Conservation (phyloP, 2,797 vertebrate species). For the Coranthus polyacanthus region DNA sequence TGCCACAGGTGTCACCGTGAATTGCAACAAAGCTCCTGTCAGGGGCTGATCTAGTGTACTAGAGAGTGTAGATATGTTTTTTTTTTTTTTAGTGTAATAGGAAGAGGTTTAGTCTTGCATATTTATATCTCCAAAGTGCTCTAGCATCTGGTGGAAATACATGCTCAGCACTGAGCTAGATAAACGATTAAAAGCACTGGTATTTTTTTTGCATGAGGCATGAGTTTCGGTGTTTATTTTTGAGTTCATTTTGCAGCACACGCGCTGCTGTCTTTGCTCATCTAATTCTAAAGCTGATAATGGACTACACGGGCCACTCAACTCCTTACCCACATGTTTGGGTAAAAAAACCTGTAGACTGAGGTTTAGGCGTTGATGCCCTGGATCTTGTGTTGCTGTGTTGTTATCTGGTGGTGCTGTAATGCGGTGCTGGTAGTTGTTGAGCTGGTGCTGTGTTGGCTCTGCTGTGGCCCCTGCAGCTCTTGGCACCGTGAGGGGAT, state of each 20-base stretch:
- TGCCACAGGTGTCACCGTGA: constrained; percentile 47
- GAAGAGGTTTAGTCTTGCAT: constrained; percentile 26
- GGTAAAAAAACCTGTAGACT: constrained; percentile 7
- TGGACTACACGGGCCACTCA: neutral
- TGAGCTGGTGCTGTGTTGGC: constrained; percentile 23
- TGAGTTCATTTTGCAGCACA: constrained; percentile 32
- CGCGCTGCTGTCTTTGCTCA: constrained; percentile 20
- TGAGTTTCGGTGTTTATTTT: constrained; percentile 52
- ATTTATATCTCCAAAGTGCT: constrained; percentile 43
- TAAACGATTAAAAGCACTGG: constrained; percentile 56
- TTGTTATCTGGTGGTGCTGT: constrained; percentile 15
- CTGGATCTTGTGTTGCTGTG: constrained; percentile 26
- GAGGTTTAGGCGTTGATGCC: constrained; percentile 23
- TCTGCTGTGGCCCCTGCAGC: constrained; percentile 28
- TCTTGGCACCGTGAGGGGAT: constrained; percentile 51
- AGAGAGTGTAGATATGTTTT: constrained; percentile 27
- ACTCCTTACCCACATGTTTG: neutral
- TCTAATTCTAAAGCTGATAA: constrained; percentile 17
- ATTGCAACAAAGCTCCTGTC: constrained; percentile 50
- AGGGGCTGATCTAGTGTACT: constrained; percentile 36
- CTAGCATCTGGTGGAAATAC: constrained; percentile 45
- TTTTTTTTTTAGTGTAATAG: constrained; percentile 33
- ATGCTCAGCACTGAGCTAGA: constrained; percentile 28
- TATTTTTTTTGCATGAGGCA: constrained; percentile 70
- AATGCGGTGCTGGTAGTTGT: constrained; percentile 15